Conservation (phyloP, 2,797 vertebrate species). For the Arvicola amphibius region DNA sequence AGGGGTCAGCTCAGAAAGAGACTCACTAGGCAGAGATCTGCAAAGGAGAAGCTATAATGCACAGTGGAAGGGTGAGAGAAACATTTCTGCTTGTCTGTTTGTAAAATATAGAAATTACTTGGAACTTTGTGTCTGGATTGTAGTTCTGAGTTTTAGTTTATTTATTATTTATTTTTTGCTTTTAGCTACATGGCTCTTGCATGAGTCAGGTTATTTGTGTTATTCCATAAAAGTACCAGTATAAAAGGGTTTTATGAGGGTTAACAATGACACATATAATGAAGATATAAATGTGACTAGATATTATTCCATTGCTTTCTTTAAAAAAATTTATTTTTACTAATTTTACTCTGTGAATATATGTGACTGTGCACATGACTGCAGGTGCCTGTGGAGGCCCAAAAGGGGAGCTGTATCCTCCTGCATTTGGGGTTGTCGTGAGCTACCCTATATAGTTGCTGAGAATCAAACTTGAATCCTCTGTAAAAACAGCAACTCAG, state of each 20-base stretch:
- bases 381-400: not conserved
- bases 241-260: not conserved
- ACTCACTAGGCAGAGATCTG: not conserved
- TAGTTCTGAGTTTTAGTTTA: not conserved
- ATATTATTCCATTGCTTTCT: not conserved
- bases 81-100: conserved; percentile 25
- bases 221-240: not conserved
- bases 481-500: not conserved
- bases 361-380: not conserved
- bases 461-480: not conserved
- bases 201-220: not conserved
- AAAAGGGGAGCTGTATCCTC: no score
- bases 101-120: not conserved
- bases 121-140: not conserved
- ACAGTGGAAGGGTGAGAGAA: not conserved
- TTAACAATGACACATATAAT: not conserved
- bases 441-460: not conserved
- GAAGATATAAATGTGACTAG: not conserved
- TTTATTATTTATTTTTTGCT: not conserved
- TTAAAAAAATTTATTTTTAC: not conserved
- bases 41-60: not conserved
- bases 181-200: not conserved
- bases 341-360: not conserved
- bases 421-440: not conserved
- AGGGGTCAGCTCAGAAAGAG: not conserved